Conservation (phyloP, 2,888 invertebrate species). For the Morinoia aosen region DNA sequence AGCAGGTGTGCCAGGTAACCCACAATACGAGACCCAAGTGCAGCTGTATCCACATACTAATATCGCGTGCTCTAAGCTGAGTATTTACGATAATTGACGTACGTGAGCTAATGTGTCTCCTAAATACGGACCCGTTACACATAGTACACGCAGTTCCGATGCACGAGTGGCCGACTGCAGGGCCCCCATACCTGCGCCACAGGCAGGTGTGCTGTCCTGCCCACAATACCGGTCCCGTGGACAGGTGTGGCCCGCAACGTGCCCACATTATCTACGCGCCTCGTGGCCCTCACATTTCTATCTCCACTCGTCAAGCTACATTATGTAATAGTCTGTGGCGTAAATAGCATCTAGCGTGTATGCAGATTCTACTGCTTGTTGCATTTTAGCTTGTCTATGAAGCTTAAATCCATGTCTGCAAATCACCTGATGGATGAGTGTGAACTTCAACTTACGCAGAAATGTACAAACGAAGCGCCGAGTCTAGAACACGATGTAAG, state of each 20-base stretch:
- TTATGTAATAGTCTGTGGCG: not conserved
- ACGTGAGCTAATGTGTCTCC: not conserved
- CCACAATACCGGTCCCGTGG: not conserved
- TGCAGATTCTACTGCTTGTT: not conserved
- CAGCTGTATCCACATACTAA: not conserved
- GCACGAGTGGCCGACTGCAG: not conserved
- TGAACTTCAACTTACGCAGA: not conserved
- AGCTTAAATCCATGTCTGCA: not conserved
- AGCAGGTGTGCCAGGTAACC: not conserved
- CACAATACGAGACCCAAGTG: not conserved
- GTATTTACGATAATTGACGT: not conserved
- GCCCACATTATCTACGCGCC: too few species aligned
- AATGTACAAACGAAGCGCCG: not conserved
- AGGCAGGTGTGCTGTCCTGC: not conserved
- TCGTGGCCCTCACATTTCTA: too few species aligned
- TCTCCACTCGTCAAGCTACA: too few species aligned
- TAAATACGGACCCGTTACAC: not conserved
- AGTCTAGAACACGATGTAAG: not conserved
- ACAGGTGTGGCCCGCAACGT: not conserved
- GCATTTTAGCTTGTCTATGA: not conserved
- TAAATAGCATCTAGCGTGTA: not conserved
- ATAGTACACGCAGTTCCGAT: not conserved
- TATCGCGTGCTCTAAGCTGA: not conserved
- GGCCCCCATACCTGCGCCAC: not conserved
- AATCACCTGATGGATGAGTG: not conserved